Base-by-base conservation (phyloP, 2,113 vertebrate species). In the Balaenoptera acutorostrata region DNA sequence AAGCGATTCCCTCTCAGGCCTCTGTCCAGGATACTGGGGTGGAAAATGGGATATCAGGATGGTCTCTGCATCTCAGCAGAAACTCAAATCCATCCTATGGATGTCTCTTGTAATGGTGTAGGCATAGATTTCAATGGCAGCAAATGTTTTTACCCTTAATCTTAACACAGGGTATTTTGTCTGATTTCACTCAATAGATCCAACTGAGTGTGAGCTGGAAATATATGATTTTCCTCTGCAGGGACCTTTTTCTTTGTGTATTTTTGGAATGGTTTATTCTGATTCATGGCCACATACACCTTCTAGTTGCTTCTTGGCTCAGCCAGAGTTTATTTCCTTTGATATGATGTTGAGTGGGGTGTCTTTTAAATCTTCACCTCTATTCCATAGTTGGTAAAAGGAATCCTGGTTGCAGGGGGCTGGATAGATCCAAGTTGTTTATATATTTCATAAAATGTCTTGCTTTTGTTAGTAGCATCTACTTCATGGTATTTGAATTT, bases 181-280 rank as follows among this genome's bases (percentile, higher is more conserved):
- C 57, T 94, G 59, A 91, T 78, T 97, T 97, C 44, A 77, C 64
- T 84, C 78, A 57, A 33, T 31, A 81, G 52, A 69, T 78, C 49
- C 84, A 46, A 71, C 88, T 55, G 78, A 63, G 90, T 29, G 2
- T 33, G 49, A 96, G 84, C 18, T 55, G 71, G 64, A 92, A 88
- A 31, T 72, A 2, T 66, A 29, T 85, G 69, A 81, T 57, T 97
- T 95, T 71, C 52, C 84, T 90, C 74, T 21, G 74, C 46, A 68
- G 97, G 87, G 59, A 80, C 66, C 17, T 83, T 82, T 88, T 44
- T 64, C 92, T 81, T 21, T 82, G 59, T 88, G 46, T 95, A 92
- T 97, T 97, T 97, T 90, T 97, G 69, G 95, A 97, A 92, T 72
- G 29, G 21, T 90, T 97, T 91, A 63, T 92, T 93, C 75, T 92